Base-by-base conservation (phyloP, 2,888 invertebrate species). In the Acleris emargana region DNA sequence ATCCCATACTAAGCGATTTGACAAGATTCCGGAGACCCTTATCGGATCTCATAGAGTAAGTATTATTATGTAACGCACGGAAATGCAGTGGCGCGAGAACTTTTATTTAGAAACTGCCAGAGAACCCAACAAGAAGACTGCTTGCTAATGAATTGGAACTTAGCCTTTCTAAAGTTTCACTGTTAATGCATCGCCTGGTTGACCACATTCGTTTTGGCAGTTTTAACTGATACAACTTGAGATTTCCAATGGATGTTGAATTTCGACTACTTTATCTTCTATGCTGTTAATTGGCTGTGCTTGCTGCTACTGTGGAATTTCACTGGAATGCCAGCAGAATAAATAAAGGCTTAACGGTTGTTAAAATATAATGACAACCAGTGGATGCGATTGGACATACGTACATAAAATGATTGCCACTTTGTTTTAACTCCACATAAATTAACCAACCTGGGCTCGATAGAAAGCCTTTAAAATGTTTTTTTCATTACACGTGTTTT, bases 141-240 rank as follows among this genome's bases (percentile, higher is more conserved):
- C 64, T 62, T 58, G 68, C 69, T 72, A 72, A 71, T 71, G 71
- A 72, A 71, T 72, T 71, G 72, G 69, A 71, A 71, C 70, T 67
- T 57, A 51, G 71, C 70, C 72, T 72, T 72, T 72, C 72, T 72
- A 71, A 72, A 72, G 71, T 72, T 72, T 71, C 71, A 70, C 72
- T 69, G 70, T 67, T 68, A 68, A 66, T 72, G 71, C 71, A 71
- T 64, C 69, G 71, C 64, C 68, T 67, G 68, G 64, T 67, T 72
- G 70, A 64, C 67, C 66, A 71, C 72, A 68, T 72, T 72, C 68
- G 70, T 71, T 67, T 72, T 69, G 70, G 67, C 62, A 68, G 61
- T 64, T 63, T 64, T 60, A 32, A 52, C 55, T 55, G 32, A 32
- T 22, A 61, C 45, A 52, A 61, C 17, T 51, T 22, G n/a, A 38